A percentile compares a stretch with the other conserved stretches of the same genome.
Conservation (phyloP, 2,888 invertebrate genomes). For the Netelia melanura region DNA sequence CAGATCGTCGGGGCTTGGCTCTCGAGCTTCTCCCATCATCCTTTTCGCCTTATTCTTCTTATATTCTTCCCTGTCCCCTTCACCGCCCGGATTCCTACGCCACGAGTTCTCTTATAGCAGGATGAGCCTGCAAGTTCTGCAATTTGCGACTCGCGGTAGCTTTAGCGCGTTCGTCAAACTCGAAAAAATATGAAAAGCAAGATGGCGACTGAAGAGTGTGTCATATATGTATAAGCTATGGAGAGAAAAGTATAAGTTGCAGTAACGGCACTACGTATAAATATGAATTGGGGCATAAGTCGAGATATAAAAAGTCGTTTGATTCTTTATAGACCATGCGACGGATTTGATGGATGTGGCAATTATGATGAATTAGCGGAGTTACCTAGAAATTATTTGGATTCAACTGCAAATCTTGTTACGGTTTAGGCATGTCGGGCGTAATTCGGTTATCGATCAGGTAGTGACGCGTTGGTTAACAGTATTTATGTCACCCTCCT, state of each 20-base stretch:
- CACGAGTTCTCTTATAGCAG: constrained; percentile 20
- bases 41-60: constrained; percentile 27
- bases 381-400: too few species aligned
- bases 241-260: constrained; percentile 29
- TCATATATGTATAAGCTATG: constrained; percentile 18
- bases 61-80: neutral
- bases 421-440: too few species aligned
- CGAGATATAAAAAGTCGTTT: neutral
- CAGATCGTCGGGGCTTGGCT: constrained; percentile 26
- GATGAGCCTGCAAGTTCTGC: constrained; percentile 37
- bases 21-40: constrained; percentile 16
- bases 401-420: too few species aligned
- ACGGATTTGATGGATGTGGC: neutral
- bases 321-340: neutral
- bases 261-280: neutral
- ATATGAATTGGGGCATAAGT: constrained; percentile 2
- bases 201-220: constrained; percentile 11
- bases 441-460: too few species aligned
- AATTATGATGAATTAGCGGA: neutral
- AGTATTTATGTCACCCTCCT: too few species aligned
- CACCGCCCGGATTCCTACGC: neutral
- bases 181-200: constrained; percentile 38
- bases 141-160: constrained; percentile 35
- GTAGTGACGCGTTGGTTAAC: too few species aligned
- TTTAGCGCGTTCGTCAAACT: constrained; percentile 1